These are phyloP conservation scores for Tanaodytes sp. DNA, from an alignment of 2,888 invertebrate species.

Conservation along the genomic window DNA sequence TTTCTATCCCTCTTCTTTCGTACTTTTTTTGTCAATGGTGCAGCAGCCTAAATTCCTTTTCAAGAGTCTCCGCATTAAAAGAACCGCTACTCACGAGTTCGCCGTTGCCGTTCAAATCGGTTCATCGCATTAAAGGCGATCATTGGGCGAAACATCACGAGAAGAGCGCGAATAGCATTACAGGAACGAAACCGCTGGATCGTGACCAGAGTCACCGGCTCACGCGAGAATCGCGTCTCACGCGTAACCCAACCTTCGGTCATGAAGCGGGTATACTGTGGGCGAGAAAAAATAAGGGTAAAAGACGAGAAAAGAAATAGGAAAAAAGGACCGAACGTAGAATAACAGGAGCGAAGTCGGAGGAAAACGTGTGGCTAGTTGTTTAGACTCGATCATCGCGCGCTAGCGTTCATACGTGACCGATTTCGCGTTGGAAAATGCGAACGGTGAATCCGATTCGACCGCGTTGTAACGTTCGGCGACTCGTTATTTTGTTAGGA, in stretches of 20 bases:
- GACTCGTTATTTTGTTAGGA: slow-evolving; percentile 7
- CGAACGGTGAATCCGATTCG: not conserved
- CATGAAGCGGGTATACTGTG: slow-evolving; percentile 16
- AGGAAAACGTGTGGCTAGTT: slow-evolving; percentile 39
- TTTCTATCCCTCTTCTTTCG: too few species aligned
- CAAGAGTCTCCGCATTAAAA: slow-evolving; percentile 29
- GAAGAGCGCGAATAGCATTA: slow-evolving; percentile 51
- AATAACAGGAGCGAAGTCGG: slow-evolving; percentile 26
- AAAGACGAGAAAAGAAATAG: not conserved
- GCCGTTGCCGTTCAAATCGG: slow-evolving; percentile 37
- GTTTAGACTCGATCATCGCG: slow-evolving; percentile 36
- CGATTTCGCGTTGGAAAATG: slow-evolving; percentile 28
- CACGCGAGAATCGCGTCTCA: slow-evolving; percentile 46
- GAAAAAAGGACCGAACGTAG: slow-evolving; percentile 17
- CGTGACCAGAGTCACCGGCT: slow-evolving; percentile 51
- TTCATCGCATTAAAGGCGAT: slow-evolving; percentile 48
- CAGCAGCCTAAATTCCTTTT: slow-evolving; percentile 28
- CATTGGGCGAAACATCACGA: slow-evolving; percentile 49
- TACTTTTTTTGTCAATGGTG: too few species aligned
- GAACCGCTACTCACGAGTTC: slow-evolving; percentile 49
- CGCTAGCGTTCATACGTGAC: slow-evolving; percentile 49
- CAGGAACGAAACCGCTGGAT: slow-evolving; percentile 49
- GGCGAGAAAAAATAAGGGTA: not conserved
- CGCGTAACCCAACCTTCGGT: slow-evolving; percentile 36
- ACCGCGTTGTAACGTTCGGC: slow-evolving; percentile 9